Conservation (phyloP, 2,888 invertebrate genomes). For the Phania funesta region DNA sequence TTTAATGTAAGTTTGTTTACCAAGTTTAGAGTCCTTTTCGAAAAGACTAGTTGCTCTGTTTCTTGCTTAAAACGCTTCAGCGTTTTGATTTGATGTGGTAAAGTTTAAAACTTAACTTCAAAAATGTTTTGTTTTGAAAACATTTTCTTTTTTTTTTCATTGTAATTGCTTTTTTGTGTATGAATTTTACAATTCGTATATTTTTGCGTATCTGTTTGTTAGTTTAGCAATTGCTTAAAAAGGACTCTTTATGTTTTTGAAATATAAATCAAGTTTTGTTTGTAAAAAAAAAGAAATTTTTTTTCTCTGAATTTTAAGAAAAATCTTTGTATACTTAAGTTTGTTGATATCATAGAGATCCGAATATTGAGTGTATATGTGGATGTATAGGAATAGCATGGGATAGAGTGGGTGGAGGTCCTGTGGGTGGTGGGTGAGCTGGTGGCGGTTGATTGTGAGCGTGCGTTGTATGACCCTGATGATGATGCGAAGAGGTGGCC, state of each 20-base stretch:
- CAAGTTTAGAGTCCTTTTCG: constrained; percentile 80
- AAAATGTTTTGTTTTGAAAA: constrained; percentile 25
- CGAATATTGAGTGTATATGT: constrained; percentile 81
- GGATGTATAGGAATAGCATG: constrained; percentile 80
- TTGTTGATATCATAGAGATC: constrained; percentile 80
- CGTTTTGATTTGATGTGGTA: constrained; percentile 11
- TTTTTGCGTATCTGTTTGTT: constrained; percentile 40
- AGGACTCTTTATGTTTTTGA: constrained; percentile 29
- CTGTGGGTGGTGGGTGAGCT: constrained; percentile 70
- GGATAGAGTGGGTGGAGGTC: constrained; percentile 76
- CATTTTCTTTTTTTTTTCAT: not conserved
- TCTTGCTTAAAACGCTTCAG: constrained; percentile 18
- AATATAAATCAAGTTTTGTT: not conserved
- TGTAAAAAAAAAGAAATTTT: constrained; percentile 4
- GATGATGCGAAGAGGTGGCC: constrained; percentile 69
- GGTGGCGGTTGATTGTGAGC: constrained; percentile 67
- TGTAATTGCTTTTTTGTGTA: constrained; percentile 34
- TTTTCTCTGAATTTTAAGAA: constrained; percentile 33
- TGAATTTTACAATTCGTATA: not conserved
- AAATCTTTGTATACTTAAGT: constrained; percentile 69
- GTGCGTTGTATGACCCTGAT: constrained; percentile 67
- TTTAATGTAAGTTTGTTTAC: constrained; percentile 49
- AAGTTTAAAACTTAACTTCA: constrained; percentile 36
- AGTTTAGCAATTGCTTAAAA: constrained; percentile 44
- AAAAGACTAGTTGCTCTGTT: constrained; percentile 76